A percentile compares a stretch with the other conserved stretches of the same genome.
phyloP scores from a whole-genome alignment of 1,140 invertebrate species.

The Ephestia elutella region DNA sequence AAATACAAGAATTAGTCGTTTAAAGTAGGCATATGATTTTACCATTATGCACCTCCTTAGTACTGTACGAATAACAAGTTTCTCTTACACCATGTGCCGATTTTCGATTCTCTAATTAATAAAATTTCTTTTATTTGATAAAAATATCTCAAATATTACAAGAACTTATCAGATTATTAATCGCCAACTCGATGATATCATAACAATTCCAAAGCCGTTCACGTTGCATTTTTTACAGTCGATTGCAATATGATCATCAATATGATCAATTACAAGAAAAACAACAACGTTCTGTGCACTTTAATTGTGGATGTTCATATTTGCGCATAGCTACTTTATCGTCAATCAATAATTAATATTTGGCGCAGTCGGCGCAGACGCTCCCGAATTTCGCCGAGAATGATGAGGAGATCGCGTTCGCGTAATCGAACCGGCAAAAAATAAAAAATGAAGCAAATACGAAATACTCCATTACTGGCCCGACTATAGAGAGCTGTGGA shows the following conservation, averaged over 20 bases:
- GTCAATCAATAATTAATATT: conserved; percentile 73
- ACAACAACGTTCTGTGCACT: neutral
- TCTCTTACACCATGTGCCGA: too few relatives aligned
- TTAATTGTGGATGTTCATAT: conserved; percentile 15
- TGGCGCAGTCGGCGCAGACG: conserved; percentile 58
- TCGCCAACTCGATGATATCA: neutral
- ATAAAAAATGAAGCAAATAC: conserved; percentile 73
- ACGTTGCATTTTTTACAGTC: neutral
- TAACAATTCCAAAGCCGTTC: neutral
- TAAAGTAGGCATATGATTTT: too few relatives aligned
- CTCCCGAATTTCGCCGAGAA: conserved; percentile 71
- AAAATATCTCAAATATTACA: too few relatives aligned
- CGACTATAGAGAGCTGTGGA: conserved; percentile 36
- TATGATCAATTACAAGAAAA: neutral
- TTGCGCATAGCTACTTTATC: conserved; percentile 65
- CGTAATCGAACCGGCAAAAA: conserved; percentile 72
- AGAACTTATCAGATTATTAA: neutral
- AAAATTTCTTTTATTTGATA: too few relatives aligned
- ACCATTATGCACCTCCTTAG: too few relatives aligned
- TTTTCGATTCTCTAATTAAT: too few relatives aligned
- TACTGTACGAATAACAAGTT: too few relatives aligned
- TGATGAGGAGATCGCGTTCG: conserved; percentile 69
- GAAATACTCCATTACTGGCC: conserved; percentile 70
- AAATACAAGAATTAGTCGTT: too few relatives aligned
- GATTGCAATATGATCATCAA: neutral